Evolutionary conservation across 2,888 invertebrate genomes (phyloP), one percentile per base, ranked within the genome.

Genomic region (Rhagium mordax): DNA sequence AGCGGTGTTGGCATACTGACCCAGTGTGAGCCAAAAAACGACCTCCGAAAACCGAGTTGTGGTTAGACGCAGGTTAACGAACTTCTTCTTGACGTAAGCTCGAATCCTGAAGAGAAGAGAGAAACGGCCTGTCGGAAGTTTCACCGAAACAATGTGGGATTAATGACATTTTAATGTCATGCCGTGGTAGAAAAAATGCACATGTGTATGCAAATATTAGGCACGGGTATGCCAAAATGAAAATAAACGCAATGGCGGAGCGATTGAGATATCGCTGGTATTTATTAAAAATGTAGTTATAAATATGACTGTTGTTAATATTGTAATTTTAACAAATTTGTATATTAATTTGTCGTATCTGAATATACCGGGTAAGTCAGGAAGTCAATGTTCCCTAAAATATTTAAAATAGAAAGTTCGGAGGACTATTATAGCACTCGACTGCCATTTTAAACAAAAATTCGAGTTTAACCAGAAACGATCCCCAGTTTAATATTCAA

Each of bases 121-220:
- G 72, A 70, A 74, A 55, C 74, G 69, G 64, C 66, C 53, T 53
- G 60, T 68, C 62, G 68, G 70, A 77, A 79, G 76, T 81, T 82
- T 82, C 81, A 82, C 81, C 81, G 79, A 77, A 82, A 81, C 77
- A 78, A 81, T 82, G 79, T 75, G 74, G 78, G 76, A 81, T 79
- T 77, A 81, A 78, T 76, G 72, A 74, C 77, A 74, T 74, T 74
- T 75, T 77, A 74, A 70, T 77, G 70, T 70, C 62, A 53, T 49
- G 72, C 72, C 67, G 53, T 24, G 41, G 57, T 48, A 29, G 24
- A 65, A 67, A 67, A 67, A 67, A 47, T 67, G 67, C 67, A 67
- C 57, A 57, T 29, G 20, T 57, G 67, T 67, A 67, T 57, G 67
- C 57, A 67, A 57, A 67, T 53, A 27, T 57, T 41, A 13, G 47